Evolutionary conservation across 2,113 vertebrate genomes (phyloP).

Genomic region (Antennarius striatus): DNA sequence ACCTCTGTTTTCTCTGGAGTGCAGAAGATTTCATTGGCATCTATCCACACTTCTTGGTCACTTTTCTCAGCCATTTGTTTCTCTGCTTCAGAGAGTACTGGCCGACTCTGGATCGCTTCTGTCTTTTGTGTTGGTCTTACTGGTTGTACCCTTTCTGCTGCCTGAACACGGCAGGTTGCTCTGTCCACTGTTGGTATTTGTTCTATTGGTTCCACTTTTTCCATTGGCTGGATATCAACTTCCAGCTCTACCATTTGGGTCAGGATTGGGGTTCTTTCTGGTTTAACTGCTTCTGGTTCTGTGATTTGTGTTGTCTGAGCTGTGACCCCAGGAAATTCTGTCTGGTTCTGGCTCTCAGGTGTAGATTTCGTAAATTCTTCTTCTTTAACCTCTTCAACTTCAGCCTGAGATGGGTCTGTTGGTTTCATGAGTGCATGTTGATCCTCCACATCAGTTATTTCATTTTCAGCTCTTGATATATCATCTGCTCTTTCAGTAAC

Average conservation of each 20-base stretch:
- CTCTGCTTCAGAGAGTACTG: conserved; percentile 9
- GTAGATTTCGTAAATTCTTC: not conserved
- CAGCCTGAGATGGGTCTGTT: conserved; percentile 4
- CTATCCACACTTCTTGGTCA: conserved; percentile 74
- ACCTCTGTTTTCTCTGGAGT: conserved; percentile 11
- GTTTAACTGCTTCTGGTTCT: too few relatives aligned
- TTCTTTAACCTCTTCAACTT: conserved; percentile 20
- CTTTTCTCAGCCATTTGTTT: conserved; percentile 51
- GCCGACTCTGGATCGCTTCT: conserved; percentile 1
- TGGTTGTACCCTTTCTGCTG: conserved; percentile 23
- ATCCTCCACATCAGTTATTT: not conserved
- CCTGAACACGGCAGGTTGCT: conserved; percentile 14
- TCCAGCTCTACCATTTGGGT: conserved; percentile 15
- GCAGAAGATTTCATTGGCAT: conserved; percentile 67
- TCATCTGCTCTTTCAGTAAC: conserved; percentile 7
- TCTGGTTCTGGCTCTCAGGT: conserved; percentile 8
- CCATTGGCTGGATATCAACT: conserved; percentile 3
- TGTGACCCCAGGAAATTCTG: not conserved
- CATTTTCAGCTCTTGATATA: conserved; percentile 8
- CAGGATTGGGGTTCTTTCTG: not conserved
- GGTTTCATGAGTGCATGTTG: conserved; percentile 20
- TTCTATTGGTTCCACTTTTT: conserved; percentile 26
- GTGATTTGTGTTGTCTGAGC: conserved; percentile 30
- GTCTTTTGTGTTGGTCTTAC: conserved; percentile 13
- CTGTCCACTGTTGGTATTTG: conserved; percentile 28